Evolutionary conservation across 2,113 vertebrate species (phyloP), one percentile per base, ranked within the genome.

Genomic region (Rhinolophus sinicus): DNA sequence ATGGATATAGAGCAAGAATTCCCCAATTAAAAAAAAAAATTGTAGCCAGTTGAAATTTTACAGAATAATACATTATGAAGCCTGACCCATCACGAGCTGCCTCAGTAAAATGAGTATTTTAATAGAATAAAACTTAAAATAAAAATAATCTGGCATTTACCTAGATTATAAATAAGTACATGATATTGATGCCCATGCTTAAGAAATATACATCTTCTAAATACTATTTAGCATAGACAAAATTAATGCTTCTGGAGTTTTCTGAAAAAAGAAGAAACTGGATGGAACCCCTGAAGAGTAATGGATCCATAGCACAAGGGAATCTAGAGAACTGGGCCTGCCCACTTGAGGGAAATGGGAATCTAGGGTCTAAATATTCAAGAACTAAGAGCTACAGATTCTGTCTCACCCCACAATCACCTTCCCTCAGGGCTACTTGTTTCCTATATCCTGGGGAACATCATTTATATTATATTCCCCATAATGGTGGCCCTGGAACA

Each of bases 131-230:
- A 82, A 78, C 19, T 78, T 95, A 44, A 0, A 82, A 64, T 77
- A 85, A 84, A 96, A 81, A 84, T 76, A 81, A 81, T 69, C 11
- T 80, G 44, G 76, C 38, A 84, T 85, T 93, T 95, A 88, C 58
- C 94, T 84, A 93, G 78, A 50, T 73, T 56, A 88, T 83, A 33
- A 38, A 56, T 54, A 47, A 87, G 35, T 60, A 38, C 67, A 65
- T 78, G 40, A 65, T 33, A 56, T 80, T 35, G 38, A 88, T 14
- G 24, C 18, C 65, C 60, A 84, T 84, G 18, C 24, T 75, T 94
- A 50, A 94, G 76, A 58, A 90, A 94, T 35, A 92, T 7, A 69
- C 6, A 44, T 95, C 78, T 92, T 84, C 35, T 76, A 84, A 83
- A 75, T 80, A 64, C 30, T 90, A 81, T 38, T 94, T 80, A 50